Base-by-base conservation (phyloP, 2,797 vertebrate species). In the Pygocentrus nattereri region DNA sequence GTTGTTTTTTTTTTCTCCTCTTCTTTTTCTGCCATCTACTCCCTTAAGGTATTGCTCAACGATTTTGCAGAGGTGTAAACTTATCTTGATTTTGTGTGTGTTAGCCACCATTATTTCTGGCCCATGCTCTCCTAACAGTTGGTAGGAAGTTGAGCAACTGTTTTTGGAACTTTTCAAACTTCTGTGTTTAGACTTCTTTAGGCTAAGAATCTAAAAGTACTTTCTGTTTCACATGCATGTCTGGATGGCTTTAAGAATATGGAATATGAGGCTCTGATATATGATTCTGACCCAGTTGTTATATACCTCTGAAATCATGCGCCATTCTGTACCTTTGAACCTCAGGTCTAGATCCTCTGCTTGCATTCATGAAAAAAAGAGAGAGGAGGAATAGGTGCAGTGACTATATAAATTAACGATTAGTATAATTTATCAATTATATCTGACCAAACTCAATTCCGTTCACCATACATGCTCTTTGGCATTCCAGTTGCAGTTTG, bases 391-490 rank as follows among this genome's bases (percentile, higher is more conserved):
- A 92, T 91, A 90, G 88, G 92, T 91, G 87, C 86, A 87, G 83
- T 91, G 90, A 90, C 89, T 88, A 91, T 92, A 93, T 91, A 88
- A 93, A 93, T 93, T 91, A 93, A 93, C 93, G 90, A 92, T 89
- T 82, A 75, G 77, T 87, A 93, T 93, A 93, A 88, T 83, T 85
- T 84, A 75, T 85, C 78, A n/a, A n/a, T 76, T 88, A 30, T 34
- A 30, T 72, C 41, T 52, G 52, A 72, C 54, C 54, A 52, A 52
- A 71, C 67, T 56, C 34, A 52, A 3, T 30, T 23, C 38, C 21
- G 31, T 64, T 59, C 62, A 52, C 59, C 38, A 5, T 49, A 71
- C 47, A 25, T n/a, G 27, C 16, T 10, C 18, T 71, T 72, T 50
- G 44, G 44, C 23, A 54, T 73, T 23, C 65, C 16, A 15, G 16